Evolutionary conservation across 2,797 vertebrate genomes (phyloP).

Genomic region (Staurois parvus): DNA sequence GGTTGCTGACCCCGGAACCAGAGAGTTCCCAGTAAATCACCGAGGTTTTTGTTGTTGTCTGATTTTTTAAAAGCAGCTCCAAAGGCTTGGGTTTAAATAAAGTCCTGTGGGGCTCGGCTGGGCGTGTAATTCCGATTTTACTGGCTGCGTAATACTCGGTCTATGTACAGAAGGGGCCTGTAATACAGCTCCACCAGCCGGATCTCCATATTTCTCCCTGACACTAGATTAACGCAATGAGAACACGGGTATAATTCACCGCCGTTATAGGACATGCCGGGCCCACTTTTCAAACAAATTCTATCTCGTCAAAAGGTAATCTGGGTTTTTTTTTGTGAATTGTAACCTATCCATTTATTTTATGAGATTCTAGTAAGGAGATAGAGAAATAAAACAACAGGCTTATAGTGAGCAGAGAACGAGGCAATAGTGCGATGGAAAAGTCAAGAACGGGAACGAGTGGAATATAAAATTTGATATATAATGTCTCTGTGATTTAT

Average conservation of each 20-base stretch:
- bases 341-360: slow-evolving; percentile 37
- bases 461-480: too few relatives aligned
- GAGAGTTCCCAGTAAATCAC: too few relatives aligned
- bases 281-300: slow-evolving; percentile 19
- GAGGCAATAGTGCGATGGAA: background rate
- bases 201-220: slow-evolving; percentile 32
- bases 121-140: background rate
- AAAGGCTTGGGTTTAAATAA: too few relatives aligned
- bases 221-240: slow-evolving; percentile 15
- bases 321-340: slow-evolving; percentile 12
- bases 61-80: too few relatives aligned
- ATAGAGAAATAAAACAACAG: background rate
- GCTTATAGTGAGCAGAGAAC: background rate
- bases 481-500: too few relatives aligned
- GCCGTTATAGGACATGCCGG: slow-evolving; percentile 5
- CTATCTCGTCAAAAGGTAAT: slow-evolving; percentile 23
- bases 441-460: background rate
- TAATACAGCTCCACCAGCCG: background rate
- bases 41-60: too few relatives aligned
- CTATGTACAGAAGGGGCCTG: background rate
- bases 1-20: too few relatives aligned
- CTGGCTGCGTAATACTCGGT: background rate
- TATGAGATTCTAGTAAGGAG: slow-evolving; percentile 16
- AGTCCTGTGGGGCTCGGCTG: too few relatives aligned
- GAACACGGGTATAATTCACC: slow-evolving; percentile 9